Percentiles rank a stretch among this genome's conserved stretches.
Conservation (phyloP, 2,113 vertebrate species). For the Carassius gibelio region DNA sequence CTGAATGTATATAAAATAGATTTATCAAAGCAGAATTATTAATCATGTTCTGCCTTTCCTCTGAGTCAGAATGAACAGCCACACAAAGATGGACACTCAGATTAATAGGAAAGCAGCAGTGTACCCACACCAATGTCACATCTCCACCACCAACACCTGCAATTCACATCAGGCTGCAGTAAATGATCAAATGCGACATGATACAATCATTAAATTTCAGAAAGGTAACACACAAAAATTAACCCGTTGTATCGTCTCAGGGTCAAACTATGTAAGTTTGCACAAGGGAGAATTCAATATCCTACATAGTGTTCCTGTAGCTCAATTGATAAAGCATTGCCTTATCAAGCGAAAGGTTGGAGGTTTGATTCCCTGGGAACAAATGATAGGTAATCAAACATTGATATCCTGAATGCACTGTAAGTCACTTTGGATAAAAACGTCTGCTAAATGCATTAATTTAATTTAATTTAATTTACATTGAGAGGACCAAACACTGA, state of each 20-base stretch:
- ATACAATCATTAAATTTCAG: not conserved
- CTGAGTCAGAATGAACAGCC: not conserved
- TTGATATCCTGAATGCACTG: too few species aligned
- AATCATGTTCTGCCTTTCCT: not conserved
- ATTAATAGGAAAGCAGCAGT: slow-evolving; percentile 17
- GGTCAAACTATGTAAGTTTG: not conserved
- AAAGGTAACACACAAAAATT: not conserved
- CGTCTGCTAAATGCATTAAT: too few species aligned
- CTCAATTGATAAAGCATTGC: too few species aligned
- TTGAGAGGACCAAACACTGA: not conserved
- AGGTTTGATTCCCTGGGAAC: too few species aligned
- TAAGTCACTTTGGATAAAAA: too few species aligned
- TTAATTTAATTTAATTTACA: not conserved
- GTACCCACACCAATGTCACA: not conserved
- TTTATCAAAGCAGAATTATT: slow-evolving; percentile 29
- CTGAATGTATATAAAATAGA: not conserved
- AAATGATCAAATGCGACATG: not conserved
- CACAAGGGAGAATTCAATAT: not conserved
- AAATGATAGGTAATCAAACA: too few species aligned
- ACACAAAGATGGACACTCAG: not conserved
- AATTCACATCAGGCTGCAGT: slow-evolving; percentile 4
- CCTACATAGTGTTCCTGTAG: too few species aligned
- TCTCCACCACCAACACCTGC: slow-evolving; percentile 7
- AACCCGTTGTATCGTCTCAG: not conserved
- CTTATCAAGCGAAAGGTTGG: too few species aligned